A percentile compares a stretch with the other conserved stretches of the same genome.
Evolutionary conservation across 2,797 vertebrate species (phyloP).

Genomic region (Chrosomus eos): DNA sequence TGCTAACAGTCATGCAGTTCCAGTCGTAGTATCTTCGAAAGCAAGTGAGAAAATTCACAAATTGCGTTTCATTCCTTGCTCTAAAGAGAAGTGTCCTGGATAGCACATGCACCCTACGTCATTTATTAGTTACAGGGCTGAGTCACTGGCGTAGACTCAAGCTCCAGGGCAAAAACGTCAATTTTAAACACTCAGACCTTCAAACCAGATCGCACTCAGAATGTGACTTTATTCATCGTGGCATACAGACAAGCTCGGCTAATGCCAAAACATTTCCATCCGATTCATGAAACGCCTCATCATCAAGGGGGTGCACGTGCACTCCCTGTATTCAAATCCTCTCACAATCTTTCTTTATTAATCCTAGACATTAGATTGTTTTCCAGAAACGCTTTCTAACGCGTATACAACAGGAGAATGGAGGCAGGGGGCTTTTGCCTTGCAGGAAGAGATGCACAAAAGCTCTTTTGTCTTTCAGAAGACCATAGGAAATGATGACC

Average conservation of each 20-base stretch:
- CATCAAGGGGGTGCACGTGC: background rate
- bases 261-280: slow-evolving; percentile 8
- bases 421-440: slow-evolving; percentile 73
- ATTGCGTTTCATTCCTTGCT: background rate
- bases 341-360: slow-evolving; percentile 29
- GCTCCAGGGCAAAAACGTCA: slow-evolving; percentile 26
- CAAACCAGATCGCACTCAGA: slow-evolving; percentile 30
- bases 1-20: background rate
- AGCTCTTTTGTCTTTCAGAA: slow-evolving; percentile 77
- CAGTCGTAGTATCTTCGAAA: background rate
- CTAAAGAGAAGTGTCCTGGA: slow-evolving; percentile 4
- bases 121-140: slow-evolving; percentile 38
- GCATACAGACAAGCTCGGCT: slow-evolving; percentile 3
- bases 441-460: slow-evolving; percentile 69
- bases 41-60: background rate
- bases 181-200: slow-evolving; percentile 54
- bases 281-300: slow-evolving; percentile 6
- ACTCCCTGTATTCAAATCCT: background rate
- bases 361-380: slow-evolving; percentile 62
- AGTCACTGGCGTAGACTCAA: slow-evolving; percentile 19
- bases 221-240: slow-evolving; percentile 15
- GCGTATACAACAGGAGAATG: slow-evolving; percentile 50
- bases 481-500: slow-evolving; percentile 79
- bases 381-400: slow-evolving; percentile 69
- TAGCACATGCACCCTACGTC: background rate